These are phyloP conservation scores for Pedetes capensis DNA, from an alignment of 2,113 vertebrate genomes.

Conservation along the genomic window DNA sequence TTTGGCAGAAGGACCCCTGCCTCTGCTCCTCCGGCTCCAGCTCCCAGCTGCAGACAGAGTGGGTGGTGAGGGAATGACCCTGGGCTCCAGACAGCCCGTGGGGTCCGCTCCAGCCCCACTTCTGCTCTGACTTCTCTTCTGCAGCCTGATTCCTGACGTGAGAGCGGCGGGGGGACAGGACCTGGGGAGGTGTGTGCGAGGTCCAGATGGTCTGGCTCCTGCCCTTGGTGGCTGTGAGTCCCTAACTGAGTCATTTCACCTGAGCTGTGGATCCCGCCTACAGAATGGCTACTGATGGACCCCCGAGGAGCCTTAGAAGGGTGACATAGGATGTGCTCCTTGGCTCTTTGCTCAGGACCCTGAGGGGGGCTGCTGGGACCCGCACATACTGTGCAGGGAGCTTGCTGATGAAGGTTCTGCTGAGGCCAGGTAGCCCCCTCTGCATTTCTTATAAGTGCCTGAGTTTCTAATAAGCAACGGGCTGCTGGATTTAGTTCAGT, in stretches of 20 bases:
- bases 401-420: not conserved
- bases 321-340: rapidly evolving
- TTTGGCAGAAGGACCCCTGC: not conserved
- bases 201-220: not conserved
- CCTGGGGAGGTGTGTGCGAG: not conserved
- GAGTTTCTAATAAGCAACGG: not conserved
- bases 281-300: not conserved
- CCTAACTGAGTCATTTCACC: not conserved
- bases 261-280: not conserved
- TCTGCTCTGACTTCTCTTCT: not conserved
- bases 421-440: not conserved
- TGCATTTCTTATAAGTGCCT: not conserved
- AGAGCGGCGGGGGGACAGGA: not conserved
- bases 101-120: not conserved
- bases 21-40: not conserved
- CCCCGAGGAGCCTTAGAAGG: not conserved
- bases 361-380: not conserved
- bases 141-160: not conserved
- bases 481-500: too few relatives aligned
- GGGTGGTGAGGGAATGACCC: not conserved
- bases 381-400: not conserved
- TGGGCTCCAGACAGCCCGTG: not conserved
- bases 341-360: not conserved
- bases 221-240: not conserved
- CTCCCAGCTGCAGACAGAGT: not conserved